Conservation (phyloP, 2,797 vertebrate species). For the Ctenopoma multispine region DNA sequence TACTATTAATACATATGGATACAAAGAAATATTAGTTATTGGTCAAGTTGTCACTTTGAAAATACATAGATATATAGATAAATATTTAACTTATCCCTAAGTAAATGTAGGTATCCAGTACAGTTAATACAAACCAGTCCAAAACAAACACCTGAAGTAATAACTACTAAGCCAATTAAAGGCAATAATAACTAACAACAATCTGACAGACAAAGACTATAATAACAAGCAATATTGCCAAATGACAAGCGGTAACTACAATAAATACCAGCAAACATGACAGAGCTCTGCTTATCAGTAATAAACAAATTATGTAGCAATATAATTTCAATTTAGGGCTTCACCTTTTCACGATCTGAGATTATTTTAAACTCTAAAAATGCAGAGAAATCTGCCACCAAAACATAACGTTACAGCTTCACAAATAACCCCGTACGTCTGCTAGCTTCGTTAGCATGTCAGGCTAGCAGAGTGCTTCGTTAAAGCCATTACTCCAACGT, state of each 20-base stretch:
- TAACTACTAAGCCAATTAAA: not conserved
- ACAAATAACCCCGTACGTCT: constrained; percentile 30
- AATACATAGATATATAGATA: not conserved
- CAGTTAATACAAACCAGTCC: not conserved
- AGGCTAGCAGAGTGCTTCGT: constrained; percentile 40
- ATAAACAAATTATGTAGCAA: not conserved
- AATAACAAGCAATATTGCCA: not conserved
- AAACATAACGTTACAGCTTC: not conserved
- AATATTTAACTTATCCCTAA: not conserved
- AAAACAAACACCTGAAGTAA: not conserved
- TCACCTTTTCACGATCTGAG: not conserved
- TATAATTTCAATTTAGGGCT: no score
- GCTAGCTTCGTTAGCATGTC: constrained; percentile 55
- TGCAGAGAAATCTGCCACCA: not conserved
- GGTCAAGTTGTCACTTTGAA: no score
- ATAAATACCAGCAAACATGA: not conserved
- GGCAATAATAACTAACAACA: not conserved
- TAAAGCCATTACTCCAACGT: not conserved
- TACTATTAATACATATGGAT: constrained; percentile 1
- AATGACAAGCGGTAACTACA: not conserved
- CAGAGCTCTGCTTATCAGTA: no score
- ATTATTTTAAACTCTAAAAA: not conserved
- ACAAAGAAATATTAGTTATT: not conserved
- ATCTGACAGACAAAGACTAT: not conserved
- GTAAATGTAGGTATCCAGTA: not conserved